Evolutionary conservation across 2,113 vertebrate genomes (phyloP).

Genomic region (Anser cygnoides): DNA sequence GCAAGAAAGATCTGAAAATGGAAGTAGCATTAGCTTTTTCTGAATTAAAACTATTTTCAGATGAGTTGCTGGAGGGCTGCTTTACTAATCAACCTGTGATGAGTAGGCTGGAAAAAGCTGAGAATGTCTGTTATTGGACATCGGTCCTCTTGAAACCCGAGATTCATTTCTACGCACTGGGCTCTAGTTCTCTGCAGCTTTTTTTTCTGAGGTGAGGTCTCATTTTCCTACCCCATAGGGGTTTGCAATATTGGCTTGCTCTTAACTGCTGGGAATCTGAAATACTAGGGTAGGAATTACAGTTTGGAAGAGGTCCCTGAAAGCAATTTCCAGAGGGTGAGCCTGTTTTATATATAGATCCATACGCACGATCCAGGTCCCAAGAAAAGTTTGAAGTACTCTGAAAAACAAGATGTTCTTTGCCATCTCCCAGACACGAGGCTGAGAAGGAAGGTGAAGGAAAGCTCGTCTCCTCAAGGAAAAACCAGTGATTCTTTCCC

Average conservation of each 20-base stretch:
- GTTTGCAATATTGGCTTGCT: background rate
- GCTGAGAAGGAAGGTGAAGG: background rate
- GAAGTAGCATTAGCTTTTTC: background rate
- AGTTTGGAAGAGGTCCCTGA: background rate
- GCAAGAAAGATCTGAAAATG: background rate
- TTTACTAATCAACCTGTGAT: background rate
- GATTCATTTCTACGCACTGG: background rate
- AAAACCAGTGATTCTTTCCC: background rate
- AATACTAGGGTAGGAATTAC: background rate
- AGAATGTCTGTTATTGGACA: fast-evolving
- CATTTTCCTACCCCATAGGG: background rate
- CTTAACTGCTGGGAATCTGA: background rate
- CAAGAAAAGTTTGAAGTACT: background rate
- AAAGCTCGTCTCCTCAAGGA: background rate
- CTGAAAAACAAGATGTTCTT: background rate
- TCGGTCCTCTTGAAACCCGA: background rate
- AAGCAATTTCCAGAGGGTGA: background rate
- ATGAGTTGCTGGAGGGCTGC: background rate
- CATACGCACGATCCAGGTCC: background rate
- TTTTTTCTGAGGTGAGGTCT: background rate
- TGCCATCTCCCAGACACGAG: background rate
- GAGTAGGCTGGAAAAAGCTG: background rate
- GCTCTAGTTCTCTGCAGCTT: background rate
- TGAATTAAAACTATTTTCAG: background rate
- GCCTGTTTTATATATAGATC: background rate